Evolutionary conservation across 2,113 vertebrate genomes (phyloP).

Genomic region (Glaucidium brasilianum): DNA sequence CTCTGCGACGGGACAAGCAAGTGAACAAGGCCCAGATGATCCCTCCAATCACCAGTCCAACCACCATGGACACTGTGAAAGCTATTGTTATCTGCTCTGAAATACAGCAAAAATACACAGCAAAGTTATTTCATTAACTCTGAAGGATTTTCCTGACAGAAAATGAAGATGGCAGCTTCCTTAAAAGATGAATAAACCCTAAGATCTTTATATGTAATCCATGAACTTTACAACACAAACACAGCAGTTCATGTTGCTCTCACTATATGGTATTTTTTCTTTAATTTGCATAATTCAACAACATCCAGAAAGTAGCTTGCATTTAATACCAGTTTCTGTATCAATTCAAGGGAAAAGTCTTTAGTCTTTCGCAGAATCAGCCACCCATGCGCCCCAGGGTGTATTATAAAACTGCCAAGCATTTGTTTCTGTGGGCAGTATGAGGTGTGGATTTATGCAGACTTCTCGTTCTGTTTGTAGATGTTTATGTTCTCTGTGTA

Average conservation of each 20-base stretch:
- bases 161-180: neutral
- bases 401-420: neutral
- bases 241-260: neutral
- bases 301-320: neutral
- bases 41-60: conserved; percentile 89
- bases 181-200: neutral
- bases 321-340: neutral
- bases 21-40: conserved; percentile 84
- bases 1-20: conserved; percentile 86
- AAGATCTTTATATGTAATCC: neutral
- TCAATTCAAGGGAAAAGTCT: neutral
- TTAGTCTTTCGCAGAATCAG: neutral
- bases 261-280: neutral
- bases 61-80: conserved; percentile 90
- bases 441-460: neutral
- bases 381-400: neutral
- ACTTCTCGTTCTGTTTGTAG: neutral
- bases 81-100: conserved; percentile 88
- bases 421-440: neutral
- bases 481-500: neutral
- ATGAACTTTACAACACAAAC: neutral
- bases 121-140: neutral
- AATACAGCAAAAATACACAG: conserved; percentile 28
- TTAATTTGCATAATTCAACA: neutral
- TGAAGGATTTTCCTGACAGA: neutral